These are phyloP conservation scores for Eurosta solidaginis DNA, from an alignment of 1,140 invertebrate genomes.

Conservation along the genomic window DNA sequence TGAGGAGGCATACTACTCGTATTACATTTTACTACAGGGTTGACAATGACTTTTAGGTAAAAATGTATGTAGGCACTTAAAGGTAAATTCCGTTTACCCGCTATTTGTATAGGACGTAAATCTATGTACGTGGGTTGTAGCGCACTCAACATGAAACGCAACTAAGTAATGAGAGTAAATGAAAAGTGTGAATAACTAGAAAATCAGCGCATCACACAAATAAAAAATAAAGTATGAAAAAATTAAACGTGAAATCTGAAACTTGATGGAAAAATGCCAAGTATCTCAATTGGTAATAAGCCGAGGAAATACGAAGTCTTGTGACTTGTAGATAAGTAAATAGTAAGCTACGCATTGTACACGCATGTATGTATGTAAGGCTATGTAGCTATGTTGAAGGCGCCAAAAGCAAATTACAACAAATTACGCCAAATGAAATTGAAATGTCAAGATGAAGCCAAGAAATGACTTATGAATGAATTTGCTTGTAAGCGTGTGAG, in stretches of 20 bases:
- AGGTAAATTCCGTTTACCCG: too few relatives aligned
- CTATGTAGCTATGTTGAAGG: too few relatives aligned
- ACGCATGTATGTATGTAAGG: too few relatives aligned
- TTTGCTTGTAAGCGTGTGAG: not conserved
- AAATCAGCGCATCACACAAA: not conserved
- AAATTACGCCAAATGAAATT: not conserved
- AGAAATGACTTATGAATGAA: not conserved
- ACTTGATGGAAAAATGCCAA: conserved; percentile 12
- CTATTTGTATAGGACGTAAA: not conserved
- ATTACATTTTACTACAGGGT: too few relatives aligned
- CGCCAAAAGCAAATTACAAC: not conserved
- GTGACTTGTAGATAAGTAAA: not conserved
- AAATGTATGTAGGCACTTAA: too few relatives aligned
- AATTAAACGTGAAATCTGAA: not conserved
- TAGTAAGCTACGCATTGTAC: not conserved
- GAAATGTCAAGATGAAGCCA: not conserved
- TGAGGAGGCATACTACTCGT: too few relatives aligned
- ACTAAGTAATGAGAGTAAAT: not conserved
- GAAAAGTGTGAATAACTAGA: not conserved
- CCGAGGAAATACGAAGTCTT: not conserved
- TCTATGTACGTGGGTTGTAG: not conserved
- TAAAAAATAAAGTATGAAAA: not conserved
- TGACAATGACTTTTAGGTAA: too few relatives aligned
- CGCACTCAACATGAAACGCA: not conserved
- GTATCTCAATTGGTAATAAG: not conserved